Evolutionary conservation across 2,888 invertebrate genomes (phyloP).

Genomic region (Isotomurus palustris): DNA sequence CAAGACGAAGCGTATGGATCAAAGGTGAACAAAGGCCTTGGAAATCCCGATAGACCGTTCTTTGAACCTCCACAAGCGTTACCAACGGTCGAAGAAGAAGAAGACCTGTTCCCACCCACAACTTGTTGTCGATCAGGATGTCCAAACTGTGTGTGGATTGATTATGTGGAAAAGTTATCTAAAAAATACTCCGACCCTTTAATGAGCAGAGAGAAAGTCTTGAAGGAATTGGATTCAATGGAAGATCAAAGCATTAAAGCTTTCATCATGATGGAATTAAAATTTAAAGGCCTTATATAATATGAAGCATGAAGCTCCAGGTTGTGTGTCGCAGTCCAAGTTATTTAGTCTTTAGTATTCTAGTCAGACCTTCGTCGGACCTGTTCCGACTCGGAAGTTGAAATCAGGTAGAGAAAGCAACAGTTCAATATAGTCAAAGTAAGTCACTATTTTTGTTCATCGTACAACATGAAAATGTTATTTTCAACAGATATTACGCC

Average conservation of each 20-base stretch:
- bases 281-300: slow-evolving; percentile 22
- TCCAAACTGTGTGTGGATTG: slow-evolving; percentile 87
- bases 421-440: too few species aligned
- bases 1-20: slow-evolving; percentile 24
- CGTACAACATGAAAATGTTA: too few species aligned
- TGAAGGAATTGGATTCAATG: slow-evolving; percentile 59
- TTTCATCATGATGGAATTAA: slow-evolving; percentile 73
- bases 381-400: too few species aligned
- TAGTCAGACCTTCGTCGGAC: too few species aligned
- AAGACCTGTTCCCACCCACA: slow-evolving; percentile 57
- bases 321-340: too few species aligned
- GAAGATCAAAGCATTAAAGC: slow-evolving; percentile 76
- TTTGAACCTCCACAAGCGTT: slow-evolving; percentile 9
- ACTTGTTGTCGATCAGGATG: slow-evolving; percentile 90
- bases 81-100: not conserved
- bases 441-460: too few species aligned
- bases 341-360: too few species aligned
- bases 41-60: slow-evolving; percentile 27
- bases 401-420: too few species aligned
- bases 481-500: too few species aligned
- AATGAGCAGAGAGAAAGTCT: slow-evolving; percentile 64
- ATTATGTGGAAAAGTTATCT: slow-evolving; percentile 75
- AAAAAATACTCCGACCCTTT: slow-evolving; percentile 61
- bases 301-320: not conserved
- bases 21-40: slow-evolving; percentile 36